Percentiles rank a stretch among this genome's conserved stretches.
These are phyloP conservation scores for Drosophila paramelanica DNA, from an alignment of 2,888 invertebrate genomes.

Conservation along the genomic window DNA sequence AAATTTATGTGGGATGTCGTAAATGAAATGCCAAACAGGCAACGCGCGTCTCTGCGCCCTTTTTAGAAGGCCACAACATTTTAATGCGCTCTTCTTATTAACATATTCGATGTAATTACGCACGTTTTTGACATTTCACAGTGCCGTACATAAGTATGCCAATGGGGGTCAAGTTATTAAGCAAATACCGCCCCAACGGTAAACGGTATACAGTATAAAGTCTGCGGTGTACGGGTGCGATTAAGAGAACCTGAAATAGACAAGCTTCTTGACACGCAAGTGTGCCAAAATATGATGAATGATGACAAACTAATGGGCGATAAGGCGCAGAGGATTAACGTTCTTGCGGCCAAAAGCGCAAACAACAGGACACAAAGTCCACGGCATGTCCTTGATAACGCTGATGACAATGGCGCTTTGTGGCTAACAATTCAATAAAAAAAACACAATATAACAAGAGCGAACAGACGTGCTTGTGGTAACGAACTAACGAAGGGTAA, in stretches of 20 bases:
- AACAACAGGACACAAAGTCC: conserved; percentile 19
- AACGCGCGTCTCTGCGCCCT: conserved; percentile 21
- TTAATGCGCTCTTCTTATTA: conserved; percentile 63
- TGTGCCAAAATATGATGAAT: conserved; percentile 72
- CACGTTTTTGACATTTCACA: conserved; percentile 71
- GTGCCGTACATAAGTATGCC: conserved; percentile 35
- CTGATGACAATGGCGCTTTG: conserved; percentile 42
- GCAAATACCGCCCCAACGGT: conserved; percentile 18
- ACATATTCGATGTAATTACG: conserved; percentile 76
- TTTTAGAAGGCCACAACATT: conserved; percentile 58
- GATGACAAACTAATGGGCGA: conserved; percentile 69
- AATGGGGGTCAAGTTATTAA: conserved; percentile 34
- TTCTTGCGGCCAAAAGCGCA: conserved; percentile 31
- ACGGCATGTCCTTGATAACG: conserved; percentile 58
- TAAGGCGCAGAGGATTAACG: conserved; percentile 53
- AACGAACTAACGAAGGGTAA: neutral
- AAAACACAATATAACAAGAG: neutral
- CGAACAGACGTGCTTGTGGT: neutral
- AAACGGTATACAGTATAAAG: neutral
- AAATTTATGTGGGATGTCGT: conserved; percentile 41
- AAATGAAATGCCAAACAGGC: conserved; percentile 38
- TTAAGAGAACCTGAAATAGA: conserved; percentile 17
- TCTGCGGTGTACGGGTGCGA: neutral
- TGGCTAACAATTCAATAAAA: conserved; percentile 49
- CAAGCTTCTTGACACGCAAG: conserved; percentile 62